Conservation (phyloP, 2,113 vertebrate species). For the Pedionomus torquatus region DNA sequence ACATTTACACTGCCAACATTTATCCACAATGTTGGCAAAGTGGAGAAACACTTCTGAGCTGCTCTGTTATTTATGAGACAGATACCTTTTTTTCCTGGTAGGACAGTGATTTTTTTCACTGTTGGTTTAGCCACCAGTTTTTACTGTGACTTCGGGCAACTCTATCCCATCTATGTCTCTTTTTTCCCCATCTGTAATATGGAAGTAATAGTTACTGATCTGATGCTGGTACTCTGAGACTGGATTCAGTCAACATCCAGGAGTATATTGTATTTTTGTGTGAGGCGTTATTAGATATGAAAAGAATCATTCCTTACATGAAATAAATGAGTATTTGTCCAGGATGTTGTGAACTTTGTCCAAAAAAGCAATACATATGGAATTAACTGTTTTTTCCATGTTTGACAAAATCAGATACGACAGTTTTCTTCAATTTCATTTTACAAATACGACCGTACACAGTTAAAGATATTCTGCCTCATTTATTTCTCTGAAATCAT, state of each 20-base stretch:
- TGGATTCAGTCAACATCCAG: neutral
- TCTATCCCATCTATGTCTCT: neutral
- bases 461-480: neutral
- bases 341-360: neutral
- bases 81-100: neutral
- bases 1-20: constrained; percentile 56
- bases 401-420: neutral
- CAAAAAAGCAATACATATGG: neutral
- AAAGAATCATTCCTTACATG: neutral
- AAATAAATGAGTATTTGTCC: neutral
- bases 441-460: neutral
- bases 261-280: neutral
- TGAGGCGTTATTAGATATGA: neutral
- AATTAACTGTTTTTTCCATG: neutral
- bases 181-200: neutral
- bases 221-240: neutral
- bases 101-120: neutral
- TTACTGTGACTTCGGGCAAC: neutral
- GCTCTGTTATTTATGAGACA: constrained; percentile 50
- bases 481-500: neutral
- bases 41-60: constrained; percentile 36
- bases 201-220: neutral
- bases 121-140: neutral
- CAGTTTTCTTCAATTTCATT: neutral
- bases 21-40: constrained; percentile 59